Evolutionary conservation across 2,888 invertebrate genomes (phyloP).

Genomic region (Steinernema scapterisci): DNA sequence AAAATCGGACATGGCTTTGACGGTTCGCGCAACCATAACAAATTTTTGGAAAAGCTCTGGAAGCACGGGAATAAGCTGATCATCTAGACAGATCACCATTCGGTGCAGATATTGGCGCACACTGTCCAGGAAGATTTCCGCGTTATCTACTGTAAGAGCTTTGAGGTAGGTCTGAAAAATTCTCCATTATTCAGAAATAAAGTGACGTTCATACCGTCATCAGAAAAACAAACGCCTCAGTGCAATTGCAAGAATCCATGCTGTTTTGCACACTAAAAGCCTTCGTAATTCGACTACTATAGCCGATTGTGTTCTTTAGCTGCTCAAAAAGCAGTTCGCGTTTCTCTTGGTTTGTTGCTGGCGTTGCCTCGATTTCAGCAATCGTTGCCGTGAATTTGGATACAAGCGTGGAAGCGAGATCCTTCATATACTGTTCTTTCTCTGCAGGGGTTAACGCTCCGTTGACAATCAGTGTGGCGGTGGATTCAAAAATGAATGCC

Average conservation of each 20-base stretch:
- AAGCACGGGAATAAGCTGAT: conserved; percentile 72
- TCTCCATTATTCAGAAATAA: not conserved
- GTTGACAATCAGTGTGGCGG: conserved; percentile 72
- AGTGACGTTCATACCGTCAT: conserved; percentile 70
- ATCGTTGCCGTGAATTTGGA: conserved; percentile 48
- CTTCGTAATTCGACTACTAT: conserved; percentile 72
- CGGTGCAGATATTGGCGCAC: conserved; percentile 73
- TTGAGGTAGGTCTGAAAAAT: conserved; percentile 48
- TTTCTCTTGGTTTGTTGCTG: conserved; percentile 35
- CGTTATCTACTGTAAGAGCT: conserved; percentile 42
- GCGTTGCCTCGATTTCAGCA: conserved; percentile 41
- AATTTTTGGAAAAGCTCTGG: conserved; percentile 71
- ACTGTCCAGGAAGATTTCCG: conserved; percentile 68
- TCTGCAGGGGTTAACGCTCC: conserved; percentile 69
- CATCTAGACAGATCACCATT: conserved; percentile 73
- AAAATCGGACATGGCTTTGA: conserved; percentile 69
- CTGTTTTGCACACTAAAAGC: conserved; percentile 73
- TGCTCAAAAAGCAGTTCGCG: conserved; percentile 40
- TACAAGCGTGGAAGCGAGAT: conserved; percentile 50
- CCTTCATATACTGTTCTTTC: conserved; percentile 53
- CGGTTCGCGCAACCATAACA: conserved; percentile 68
- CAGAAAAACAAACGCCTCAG: conserved; percentile 71
- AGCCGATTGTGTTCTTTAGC: conserved; percentile 66
- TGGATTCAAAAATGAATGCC: conserved; percentile 73
- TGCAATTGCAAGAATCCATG: conserved; percentile 72